phyloP scores from a whole-genome alignment of 2,888 invertebrate genomes.

The Catocala fraxini region DNA sequence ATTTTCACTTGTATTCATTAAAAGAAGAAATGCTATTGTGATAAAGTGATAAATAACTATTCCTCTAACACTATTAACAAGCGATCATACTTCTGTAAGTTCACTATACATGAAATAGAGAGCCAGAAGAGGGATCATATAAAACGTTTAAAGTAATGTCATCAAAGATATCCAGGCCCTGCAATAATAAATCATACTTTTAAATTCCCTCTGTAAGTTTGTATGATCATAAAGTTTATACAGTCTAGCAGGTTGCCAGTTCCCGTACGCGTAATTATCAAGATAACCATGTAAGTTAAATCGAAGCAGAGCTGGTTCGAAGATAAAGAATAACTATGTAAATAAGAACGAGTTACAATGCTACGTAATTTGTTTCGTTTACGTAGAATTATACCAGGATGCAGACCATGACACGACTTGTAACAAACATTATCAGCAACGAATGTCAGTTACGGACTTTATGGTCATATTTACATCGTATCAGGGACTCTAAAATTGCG shows the following conservation, averaged over 20 bases:
- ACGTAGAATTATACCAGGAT: slow-evolving; percentile 21
- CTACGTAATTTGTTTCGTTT: slow-evolving; percentile 23
- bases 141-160: too few species aligned
- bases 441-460: slow-evolving; percentile 22
- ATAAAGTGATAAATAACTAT: too few species aligned
- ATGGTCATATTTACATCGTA: slow-evolving; percentile 14
- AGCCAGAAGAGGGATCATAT: too few species aligned
- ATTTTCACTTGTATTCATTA: too few species aligned
- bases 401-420: slow-evolving; percentile 5
- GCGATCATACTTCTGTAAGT: too few species aligned
- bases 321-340: slow-evolving; percentile 24
- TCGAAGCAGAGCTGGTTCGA: slow-evolving; percentile 5
- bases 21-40: too few species aligned
- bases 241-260: neutral
- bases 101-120: too few species aligned
- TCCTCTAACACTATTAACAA: too few species aligned
- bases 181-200: too few species aligned
- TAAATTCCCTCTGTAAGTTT: too few species aligned
- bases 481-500: slow-evolving; percentile 14
- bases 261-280: slow-evolving; percentile 2
- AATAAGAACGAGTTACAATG: slow-evolving; percentile 20
- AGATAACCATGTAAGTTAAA: slow-evolving; percentile 5
- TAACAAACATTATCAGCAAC: slow-evolving; percentile 3
- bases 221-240: neutral
- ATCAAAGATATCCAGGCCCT: too few species aligned